These are phyloP conservation scores for Acridotheres tristis DNA, from an alignment of 2,797 vertebrate genomes.

Conservation along the genomic window DNA sequence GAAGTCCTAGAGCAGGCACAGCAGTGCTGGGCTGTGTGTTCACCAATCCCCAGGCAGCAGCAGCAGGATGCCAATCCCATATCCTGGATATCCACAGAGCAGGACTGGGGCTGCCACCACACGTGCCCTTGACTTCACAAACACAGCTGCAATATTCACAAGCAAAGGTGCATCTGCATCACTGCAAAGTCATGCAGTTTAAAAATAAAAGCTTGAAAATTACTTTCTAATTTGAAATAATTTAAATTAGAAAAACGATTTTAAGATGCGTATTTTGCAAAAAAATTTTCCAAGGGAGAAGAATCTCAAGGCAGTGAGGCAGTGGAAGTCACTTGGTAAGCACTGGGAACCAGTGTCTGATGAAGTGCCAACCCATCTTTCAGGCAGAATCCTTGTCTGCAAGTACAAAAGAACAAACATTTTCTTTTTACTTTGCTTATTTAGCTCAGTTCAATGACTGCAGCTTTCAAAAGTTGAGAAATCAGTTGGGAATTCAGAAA, in stretches of 20 bases:
- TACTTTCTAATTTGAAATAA: slow-evolving; percentile 13
- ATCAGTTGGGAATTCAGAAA: slow-evolving; percentile 47
- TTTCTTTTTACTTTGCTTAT: slow-evolving; percentile 46
- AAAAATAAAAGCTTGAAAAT: slow-evolving; percentile 47
- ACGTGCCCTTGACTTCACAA: background rate
- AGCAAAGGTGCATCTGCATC: slow-evolving; percentile 45
- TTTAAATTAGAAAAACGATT: background rate
- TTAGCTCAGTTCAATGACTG: slow-evolving; percentile 54
- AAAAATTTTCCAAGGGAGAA: background rate
- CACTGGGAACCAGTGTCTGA: background rate
- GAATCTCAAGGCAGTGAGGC: background rate
- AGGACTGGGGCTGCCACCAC: background rate
- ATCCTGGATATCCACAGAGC: rapidly evolving
- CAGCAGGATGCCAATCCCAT: background rate
- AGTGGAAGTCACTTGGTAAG: slow-evolving; percentile 11
- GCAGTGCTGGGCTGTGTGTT: background rate
- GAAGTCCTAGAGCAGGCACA: background rate
- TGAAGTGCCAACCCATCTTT: slow-evolving; percentile 18
- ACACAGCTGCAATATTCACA: slow-evolving; percentile 5
- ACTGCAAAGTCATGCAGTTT: slow-evolving; percentile 33
- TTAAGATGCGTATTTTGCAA: background rate
- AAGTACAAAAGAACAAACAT: slow-evolving; percentile 62
- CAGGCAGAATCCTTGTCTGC: slow-evolving; percentile 31
- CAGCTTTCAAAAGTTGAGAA: slow-evolving; percentile 37
- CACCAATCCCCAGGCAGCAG: background rate